phyloP scores from a whole-genome alignment of 2,888 invertebrate species.

The Bursaphelenchus okinawaensis region DNA sequence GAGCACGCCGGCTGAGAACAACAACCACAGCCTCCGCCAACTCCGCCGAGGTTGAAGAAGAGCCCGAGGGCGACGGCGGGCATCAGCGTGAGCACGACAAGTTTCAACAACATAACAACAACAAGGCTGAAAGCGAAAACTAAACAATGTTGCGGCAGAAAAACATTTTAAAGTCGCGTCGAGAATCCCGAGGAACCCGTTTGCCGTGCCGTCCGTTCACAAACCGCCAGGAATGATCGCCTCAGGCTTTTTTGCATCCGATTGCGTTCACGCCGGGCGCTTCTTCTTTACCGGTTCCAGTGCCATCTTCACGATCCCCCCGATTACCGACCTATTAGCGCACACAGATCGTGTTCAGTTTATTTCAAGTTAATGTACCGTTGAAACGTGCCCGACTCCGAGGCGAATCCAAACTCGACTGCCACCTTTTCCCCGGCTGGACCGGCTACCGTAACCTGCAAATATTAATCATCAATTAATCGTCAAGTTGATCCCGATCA shows the following conservation, averaged over 20 bases:
- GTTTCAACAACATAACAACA: not conserved
- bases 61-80: not conserved
- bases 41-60: slow-evolving; percentile 7
- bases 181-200: not conserved
- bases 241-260: not conserved
- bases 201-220: not conserved
- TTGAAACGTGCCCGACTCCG: not conserved
- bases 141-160: not conserved
- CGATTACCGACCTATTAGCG: not conserved
- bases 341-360: not conserved
- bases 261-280: not conserved
- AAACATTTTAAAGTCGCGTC: not conserved
- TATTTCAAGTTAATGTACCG: not conserved
- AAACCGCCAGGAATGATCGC: not conserved
- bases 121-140: no score
- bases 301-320: not conserved
- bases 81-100: slow-evolving; percentile 1
- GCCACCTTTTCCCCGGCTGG: not conserved
- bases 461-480: no score
- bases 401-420: not conserved
- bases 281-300: not conserved
- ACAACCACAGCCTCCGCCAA: slow-evolving; percentile 3
- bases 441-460: not conserved
- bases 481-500: not conserved
- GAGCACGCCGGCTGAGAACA: slow-evolving; percentile 6